Percentiles rank a stretch among this genome's conserved stretches.
phyloP scores from a whole-genome alignment of 1,140 invertebrate species.

The Coenobita brevimanus region DNA sequence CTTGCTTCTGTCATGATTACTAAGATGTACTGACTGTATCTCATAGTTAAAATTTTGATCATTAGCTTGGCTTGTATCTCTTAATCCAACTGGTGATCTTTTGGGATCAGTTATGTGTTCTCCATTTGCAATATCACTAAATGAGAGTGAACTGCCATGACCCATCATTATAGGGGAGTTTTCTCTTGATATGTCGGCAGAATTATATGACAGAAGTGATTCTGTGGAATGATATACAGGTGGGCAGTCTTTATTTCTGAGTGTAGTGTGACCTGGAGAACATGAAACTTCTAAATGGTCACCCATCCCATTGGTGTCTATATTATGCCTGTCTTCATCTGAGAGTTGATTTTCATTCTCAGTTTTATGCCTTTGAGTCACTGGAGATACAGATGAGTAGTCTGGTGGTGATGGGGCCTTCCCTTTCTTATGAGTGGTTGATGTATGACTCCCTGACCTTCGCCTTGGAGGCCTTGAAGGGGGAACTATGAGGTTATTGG shows the following conservation, averaged over 20 bases:
- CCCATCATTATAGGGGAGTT: conserved; percentile 18
- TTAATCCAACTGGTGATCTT: not conserved
- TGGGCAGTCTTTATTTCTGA: not conserved
- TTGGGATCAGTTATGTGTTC: not conserved
- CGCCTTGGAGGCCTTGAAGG: conserved; percentile 44
- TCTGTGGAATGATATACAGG: conserved; percentile 4
- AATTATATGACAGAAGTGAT: conserved; percentile 16
- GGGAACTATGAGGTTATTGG: not conserved
- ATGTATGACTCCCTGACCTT: not conserved
- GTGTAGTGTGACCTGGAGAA: not conserved
- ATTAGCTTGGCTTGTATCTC: not conserved
- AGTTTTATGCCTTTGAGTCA: not conserved
- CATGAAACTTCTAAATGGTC: not conserved
- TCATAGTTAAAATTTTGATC: not conserved
- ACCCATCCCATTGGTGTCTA: not conserved
- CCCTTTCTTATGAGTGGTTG: conserved; percentile 24
- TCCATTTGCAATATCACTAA: not conserved
- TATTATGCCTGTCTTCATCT: not conserved
- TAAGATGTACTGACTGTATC: too few relatives aligned
- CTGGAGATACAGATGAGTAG: not conserved
- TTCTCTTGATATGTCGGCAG: conserved; percentile 17
- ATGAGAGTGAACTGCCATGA: not conserved
- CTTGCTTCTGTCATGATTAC: too few relatives aligned
- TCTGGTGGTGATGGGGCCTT: conserved; percentile 46
- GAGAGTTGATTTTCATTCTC: not conserved